Conservation (phyloP, 1,140 invertebrate species). For the Acromyrmex charruanus region DNA sequence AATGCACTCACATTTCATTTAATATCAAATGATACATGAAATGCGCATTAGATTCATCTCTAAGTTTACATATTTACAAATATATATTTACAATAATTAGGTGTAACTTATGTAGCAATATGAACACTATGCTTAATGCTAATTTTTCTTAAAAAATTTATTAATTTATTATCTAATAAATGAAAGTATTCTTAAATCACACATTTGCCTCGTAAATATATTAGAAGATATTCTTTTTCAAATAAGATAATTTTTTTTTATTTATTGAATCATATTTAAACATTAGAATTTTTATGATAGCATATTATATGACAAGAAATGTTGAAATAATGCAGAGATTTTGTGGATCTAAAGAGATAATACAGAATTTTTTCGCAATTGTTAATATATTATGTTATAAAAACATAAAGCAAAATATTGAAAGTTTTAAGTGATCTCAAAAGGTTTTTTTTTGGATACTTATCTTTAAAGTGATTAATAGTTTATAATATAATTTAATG, state of each 20-base stretch:
- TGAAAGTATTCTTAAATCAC: constrained; percentile 13
- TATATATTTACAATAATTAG: constrained; percentile 39
- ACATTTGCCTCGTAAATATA: background rate
- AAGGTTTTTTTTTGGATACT: background rate
- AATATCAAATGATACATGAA: constrained; percentile 12
- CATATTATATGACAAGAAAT: background rate
- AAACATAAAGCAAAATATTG: background rate
- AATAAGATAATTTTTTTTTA: background rate
- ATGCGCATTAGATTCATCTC: background rate
- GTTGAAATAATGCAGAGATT: background rate
- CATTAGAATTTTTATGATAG: constrained; percentile 1
- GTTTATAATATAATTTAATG: background rate
- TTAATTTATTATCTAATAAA: constrained; percentile 27
- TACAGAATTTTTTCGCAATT: background rate
- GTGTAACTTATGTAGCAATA: too few species aligned
- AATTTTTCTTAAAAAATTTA: constrained; percentile 44
- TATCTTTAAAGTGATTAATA: background rate
- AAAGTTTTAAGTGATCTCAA: constrained; percentile 5
- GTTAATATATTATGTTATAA: background rate
- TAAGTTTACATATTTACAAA: constrained; percentile 54
- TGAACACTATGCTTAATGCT: constrained; percentile 23
- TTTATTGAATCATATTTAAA: constrained; percentile 27
- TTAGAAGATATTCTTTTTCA: background rate
- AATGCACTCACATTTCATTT: constrained; percentile 2
- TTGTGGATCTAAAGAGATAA: background rate